These are phyloP conservation scores for Reticulitermes lucifugus DNA, from an alignment of 2,888 invertebrate species.

Conservation along the genomic window DNA sequence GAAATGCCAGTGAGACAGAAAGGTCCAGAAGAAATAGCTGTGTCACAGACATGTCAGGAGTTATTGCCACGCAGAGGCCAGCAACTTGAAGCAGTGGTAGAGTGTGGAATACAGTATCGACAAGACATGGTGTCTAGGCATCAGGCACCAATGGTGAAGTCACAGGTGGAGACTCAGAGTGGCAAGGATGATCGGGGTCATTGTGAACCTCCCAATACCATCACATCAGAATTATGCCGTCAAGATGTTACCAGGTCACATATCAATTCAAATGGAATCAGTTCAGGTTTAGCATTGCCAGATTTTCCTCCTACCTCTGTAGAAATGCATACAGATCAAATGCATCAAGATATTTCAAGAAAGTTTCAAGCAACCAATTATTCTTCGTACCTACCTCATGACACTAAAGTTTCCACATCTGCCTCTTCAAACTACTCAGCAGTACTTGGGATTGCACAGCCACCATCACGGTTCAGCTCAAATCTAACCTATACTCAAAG, in stretches of 20 bases:
- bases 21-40: not conserved
- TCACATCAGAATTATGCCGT: not conserved
- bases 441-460: conserved; percentile 43
- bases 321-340: conserved; percentile 1
- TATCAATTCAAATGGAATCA: conserved; percentile 23
- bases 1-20: conserved; percentile 12
- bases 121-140: not conserved
- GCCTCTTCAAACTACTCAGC: not conserved
- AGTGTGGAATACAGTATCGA: conserved; percentile 1
- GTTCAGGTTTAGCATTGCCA: conserved; percentile 5
- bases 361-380: conserved; percentile 4
- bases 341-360: not conserved
- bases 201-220: not conserved
- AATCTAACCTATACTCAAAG: conserved; percentile 43
- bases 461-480: conserved; percentile 43
- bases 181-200: conserved; percentile 8
- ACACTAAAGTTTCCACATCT: not conserved
- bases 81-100: not conserved
- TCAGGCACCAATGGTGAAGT: not conserved
- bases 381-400: not conserved
- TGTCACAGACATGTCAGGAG: not conserved
- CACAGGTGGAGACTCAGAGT: not conserved
- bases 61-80: not conserved
- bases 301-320: not conserved
- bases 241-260: not conserved